Percentiles rank a stretch among this genome's conserved stretches.
phyloP scores from a whole-genome alignment of 2,797 vertebrate genomes.

The Premnoplex brunnescens region DNA sequence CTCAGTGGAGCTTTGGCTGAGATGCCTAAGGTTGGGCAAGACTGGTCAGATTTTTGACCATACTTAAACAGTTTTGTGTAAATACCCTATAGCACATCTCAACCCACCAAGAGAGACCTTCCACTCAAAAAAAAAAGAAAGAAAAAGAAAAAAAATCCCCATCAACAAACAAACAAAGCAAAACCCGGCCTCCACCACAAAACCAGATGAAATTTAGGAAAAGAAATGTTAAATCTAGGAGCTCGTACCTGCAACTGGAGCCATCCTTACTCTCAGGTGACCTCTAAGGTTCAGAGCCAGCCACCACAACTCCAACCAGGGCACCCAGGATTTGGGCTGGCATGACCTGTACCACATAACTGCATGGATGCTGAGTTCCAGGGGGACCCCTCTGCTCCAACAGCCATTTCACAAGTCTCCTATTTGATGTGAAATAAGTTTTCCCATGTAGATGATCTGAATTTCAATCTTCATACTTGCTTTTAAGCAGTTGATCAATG shows the following conservation, averaged over 20 bases:
- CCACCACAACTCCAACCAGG: neutral
- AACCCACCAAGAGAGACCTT: neutral
- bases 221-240: neutral
- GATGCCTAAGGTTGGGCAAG: neutral
- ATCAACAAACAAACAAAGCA: neutral
- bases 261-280: neutral
- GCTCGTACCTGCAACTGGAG: neutral
- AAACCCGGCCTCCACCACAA: neutral
- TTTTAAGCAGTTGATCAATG: neutral
- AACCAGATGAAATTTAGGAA: neutral
- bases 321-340: neutral
- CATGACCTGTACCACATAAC: fast-evolving
- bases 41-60: neutral
- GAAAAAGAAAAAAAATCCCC: too few species aligned
- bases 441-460: neutral
- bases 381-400: neutral
- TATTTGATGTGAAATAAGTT: neutral
- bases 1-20: neutral
- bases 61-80: neutral
- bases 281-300: neutral
- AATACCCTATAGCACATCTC: neutral
- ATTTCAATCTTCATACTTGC: slow-evolving; percentile 1
- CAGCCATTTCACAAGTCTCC: neutral
- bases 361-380: neutral
- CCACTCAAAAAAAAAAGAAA: fast-evolving